These are phyloP conservation scores for Dromococcyx pavoninus DNA, from an alignment of 2,797 vertebrate species.

Conservation along the genomic window DNA sequence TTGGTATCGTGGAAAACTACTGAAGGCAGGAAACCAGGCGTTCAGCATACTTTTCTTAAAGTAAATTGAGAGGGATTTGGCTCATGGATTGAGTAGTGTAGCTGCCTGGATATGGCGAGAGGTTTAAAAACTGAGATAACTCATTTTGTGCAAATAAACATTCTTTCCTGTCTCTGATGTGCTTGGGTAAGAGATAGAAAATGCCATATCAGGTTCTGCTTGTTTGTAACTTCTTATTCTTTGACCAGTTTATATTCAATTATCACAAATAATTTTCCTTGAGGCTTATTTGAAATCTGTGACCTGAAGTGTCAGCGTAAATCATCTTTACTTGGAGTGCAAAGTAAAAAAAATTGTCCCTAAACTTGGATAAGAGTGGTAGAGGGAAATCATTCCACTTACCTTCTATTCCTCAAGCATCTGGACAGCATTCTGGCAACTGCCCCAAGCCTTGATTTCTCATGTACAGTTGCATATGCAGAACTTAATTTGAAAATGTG, in stretches of 20 bases:
- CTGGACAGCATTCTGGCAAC: not conserved
- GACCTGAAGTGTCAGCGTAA: not conserved
- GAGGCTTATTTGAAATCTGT: not conserved
- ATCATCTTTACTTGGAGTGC: not conserved
- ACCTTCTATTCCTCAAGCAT: not conserved
- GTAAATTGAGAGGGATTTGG: not conserved
- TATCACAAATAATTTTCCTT: not conserved
- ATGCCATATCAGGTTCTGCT: not conserved
- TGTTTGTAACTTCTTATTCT: not conserved
- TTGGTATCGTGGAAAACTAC: not conserved
- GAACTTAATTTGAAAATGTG: not conserved
- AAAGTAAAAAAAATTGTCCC: not conserved
- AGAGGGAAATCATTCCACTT: not conserved
- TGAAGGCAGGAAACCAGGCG: not conserved
- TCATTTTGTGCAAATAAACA: not conserved
- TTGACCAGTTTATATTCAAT: not conserved
- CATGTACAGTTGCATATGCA: accelerated
- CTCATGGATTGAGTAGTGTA: not conserved
- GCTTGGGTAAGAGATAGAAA: not conserved
- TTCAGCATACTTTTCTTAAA: not conserved
- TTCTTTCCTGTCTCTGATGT: not conserved
- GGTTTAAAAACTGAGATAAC: not conserved
- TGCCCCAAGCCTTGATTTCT: not conserved
- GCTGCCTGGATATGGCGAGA: not conserved
- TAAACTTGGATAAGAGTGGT: not conserved